phyloP scores from a whole-genome alignment of 2,888 invertebrate species.

The Himalopsyche tibetana region DNA sequence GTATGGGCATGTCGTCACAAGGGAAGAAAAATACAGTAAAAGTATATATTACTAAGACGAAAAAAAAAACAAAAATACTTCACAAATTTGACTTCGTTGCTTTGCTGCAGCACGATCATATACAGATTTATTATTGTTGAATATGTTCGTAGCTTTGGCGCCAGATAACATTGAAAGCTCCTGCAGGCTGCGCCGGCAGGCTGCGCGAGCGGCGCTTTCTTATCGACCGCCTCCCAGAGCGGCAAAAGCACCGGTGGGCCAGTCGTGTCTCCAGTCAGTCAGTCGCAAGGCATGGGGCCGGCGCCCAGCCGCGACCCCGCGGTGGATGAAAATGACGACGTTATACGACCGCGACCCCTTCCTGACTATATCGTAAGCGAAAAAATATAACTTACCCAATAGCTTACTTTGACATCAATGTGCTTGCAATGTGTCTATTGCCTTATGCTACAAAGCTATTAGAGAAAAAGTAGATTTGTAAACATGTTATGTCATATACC shows the following conservation, averaged over 20 bases:
- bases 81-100: background rate
- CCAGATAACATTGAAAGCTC: background rate
- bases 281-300: constrained; percentile 62
- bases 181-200: constrained; percentile 27
- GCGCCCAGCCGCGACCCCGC: constrained; percentile 63
- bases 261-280: constrained; percentile 53
- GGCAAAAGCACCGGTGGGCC: constrained; percentile 19
- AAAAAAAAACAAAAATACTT: too few species aligned
- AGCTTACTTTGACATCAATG: constrained; percentile 4
- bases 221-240: constrained; percentile 13
- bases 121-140: too few species aligned
- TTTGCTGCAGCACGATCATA: background rate
- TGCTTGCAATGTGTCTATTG: background rate
- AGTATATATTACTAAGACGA: too few species aligned
- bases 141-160: too few species aligned
- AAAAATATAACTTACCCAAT: background rate
- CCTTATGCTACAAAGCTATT: background rate
- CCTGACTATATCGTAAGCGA: constrained; percentile 76
- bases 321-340: constrained; percentile 73
- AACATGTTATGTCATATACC: background rate
- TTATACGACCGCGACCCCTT: constrained; percentile 75
- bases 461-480: background rate
- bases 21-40: too few species aligned
- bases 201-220: constrained; percentile 24
- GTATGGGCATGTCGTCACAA: too few species aligned